phyloP scores from a whole-genome alignment of 2,888 invertebrate genomes.

The Drosophila neotestacea region DNA sequence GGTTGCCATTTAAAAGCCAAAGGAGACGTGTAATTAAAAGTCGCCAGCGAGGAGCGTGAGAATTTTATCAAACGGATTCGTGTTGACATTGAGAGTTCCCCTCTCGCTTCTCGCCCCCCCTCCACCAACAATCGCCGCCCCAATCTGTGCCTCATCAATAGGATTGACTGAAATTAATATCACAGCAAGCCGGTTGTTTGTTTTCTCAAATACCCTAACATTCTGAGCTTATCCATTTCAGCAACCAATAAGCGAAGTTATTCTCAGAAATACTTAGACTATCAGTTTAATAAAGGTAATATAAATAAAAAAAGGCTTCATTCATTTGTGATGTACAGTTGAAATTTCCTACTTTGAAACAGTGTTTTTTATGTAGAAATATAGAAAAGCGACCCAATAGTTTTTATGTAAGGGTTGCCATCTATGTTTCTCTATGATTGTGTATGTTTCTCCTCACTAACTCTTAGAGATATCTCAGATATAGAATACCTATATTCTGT shows the following conservation, averaged over 20 bases:
- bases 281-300: too few species aligned
- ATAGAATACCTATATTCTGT: too few species aligned
- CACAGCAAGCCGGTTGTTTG: conserved; percentile 33
- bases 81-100: conserved; percentile 21
- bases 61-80: conserved; percentile 66
- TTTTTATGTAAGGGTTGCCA: too few species aligned
- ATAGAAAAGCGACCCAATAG: too few species aligned
- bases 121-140: neutral
- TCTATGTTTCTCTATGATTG: too few species aligned
- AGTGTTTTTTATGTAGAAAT: too few species aligned
- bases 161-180: conserved; percentile 32
- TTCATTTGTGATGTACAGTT: too few species aligned
- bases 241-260: neutral
- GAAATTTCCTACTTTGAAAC: too few species aligned
- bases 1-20: conserved; percentile 33
- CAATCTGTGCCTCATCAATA: conserved; percentile 12
- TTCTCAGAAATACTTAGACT: too few species aligned
- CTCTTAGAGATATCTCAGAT: neutral
- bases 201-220: conserved; percentile 25
- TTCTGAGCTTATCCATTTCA: neutral
- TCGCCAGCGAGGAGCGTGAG: conserved; percentile 76
- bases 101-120: neutral
- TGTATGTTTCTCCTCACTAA: neutral
- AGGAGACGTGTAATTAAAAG: conserved; percentile 69
- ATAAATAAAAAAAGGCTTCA: too few species aligned